Evolutionary conservation across 2,797 vertebrate genomes (phyloP), one percentile per base, ranked within the genome.

Genomic region (Fistularia tabacaria): DNA sequence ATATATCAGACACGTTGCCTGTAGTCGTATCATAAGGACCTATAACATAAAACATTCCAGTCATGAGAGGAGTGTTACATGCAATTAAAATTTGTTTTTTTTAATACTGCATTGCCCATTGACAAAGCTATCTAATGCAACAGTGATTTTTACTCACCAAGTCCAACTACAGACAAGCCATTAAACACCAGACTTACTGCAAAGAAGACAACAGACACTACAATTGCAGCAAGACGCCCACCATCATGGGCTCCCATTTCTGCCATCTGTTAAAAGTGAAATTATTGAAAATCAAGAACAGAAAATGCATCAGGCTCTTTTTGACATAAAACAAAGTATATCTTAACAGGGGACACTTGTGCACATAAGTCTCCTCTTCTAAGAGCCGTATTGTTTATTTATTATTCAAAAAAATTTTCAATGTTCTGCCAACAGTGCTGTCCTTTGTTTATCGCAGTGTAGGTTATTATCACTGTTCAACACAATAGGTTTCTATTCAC

Each of bases 131-230:
- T 25, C 25, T 25, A 25, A 25, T 25, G 25, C 5, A 14, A 36
- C 13, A 0, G 9, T 14, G 9, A 56, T 10, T 3, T 49, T 57
- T 6, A 75, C 80, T 81, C 49, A 85, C 84, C 63, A 25, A 71
- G 0, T 60, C 86, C 87, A 45, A 84, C 57, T 0, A 80, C 87
- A 39, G 89, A 77, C 49, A 90, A 52, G 3, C 51, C 83, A 8
- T 89, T 90, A 64, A 89, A 81, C 12, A 74, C 69, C 71, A 90
- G 40, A 44, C 78, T 82, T 44, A 85, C 46, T 1, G 9, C 51
- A 49, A 45, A 88, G 42, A 57, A 8, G 0, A 73, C 36, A 9
- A 87, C 46, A 46, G 81, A 86, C 46, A 76, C 13, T 13, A 77
- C 9, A 8, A 87, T 45, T 0, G 66, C 64, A 51, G 66, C 66